Percentiles rank a stretch among this genome's conserved stretches.
Evolutionary conservation across 2,797 vertebrate genomes (phyloP).

Genomic region (Oceanodroma leucorhoa): DNA sequence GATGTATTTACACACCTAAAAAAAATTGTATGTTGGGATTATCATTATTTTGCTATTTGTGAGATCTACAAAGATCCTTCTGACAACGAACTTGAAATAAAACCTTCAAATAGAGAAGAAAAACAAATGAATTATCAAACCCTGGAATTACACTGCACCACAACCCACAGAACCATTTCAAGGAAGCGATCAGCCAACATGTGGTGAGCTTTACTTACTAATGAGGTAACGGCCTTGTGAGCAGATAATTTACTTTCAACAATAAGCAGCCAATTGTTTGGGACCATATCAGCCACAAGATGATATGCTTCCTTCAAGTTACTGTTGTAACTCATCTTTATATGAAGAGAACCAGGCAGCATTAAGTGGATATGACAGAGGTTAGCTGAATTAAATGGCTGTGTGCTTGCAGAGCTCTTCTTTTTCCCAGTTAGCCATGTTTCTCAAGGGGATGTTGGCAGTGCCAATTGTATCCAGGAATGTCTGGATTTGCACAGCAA

Average conservation of each 20-base stretch:
- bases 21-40: not conserved
- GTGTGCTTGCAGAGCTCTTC: not conserved
- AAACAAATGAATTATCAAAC: not conserved
- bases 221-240: not conserved
- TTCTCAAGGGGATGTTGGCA: not conserved
- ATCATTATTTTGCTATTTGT: constrained; percentile 7
- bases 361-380: not conserved
- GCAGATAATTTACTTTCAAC: not conserved
- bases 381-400: not conserved
- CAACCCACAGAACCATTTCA: not conserved
- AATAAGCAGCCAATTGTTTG: not conserved
- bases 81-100: not conserved
- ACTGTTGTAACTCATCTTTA: not conserved
- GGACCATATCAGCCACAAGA: not conserved
- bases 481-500: not conserved
- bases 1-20: not conserved
- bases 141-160: not conserved
- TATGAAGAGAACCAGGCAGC: not conserved
- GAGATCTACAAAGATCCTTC: constrained; percentile 5
- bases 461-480: not conserved
- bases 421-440: not conserved
- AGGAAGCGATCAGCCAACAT: not conserved
- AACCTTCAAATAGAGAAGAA: not conserved
- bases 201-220: not conserved
- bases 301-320: not conserved